Evolutionary conservation across 2,888 invertebrate species (phyloP), one percentile per base, ranked within the genome.

Genomic region (Protophormia terraenovae): DNA sequence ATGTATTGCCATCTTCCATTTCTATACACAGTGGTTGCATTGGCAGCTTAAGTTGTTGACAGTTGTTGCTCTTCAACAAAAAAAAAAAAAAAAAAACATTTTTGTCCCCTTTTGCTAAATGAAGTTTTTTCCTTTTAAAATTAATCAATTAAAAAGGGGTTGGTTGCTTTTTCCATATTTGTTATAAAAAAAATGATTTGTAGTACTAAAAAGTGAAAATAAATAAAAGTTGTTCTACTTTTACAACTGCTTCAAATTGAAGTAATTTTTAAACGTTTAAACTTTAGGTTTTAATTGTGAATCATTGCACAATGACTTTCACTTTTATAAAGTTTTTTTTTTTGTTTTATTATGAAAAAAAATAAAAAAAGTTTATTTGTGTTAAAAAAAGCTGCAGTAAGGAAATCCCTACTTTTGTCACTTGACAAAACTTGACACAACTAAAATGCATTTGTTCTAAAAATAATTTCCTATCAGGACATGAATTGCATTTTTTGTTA

Each of bases 1-100:
- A 53, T 41, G 60, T 72, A 27, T 55, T 71, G 35, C 38, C 41
- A 41, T 22, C 67, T 76, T 53, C 16, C 38, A 16, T 47, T 50
- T 12, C 69, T 16, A 19, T 8, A 19, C 2, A 72, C 55, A 72
- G 79, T 80, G 72, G 79, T 72, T 53, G 41, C 22, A 72, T 16
- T 24, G 53, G 64, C 60, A 62, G 22, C 38, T 71, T 24, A 66
- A 53, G 72, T 47, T 79, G 62, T 64, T 79, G 62, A 79, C 53
- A 64, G 29, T 47, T 62, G n/a, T 50, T 38, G 55, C 41, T 7
- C 47, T 47, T 16, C 1, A 2, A 19, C 6, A 19, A 47, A 19
- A 19, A 19, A 19, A 47, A 1, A 19, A 19, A 19, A 7, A 47
- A 16, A 19, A 16, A 47, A 47, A 19, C 16, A 47, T 2, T 2